Evolutionary conservation across 1,140 invertebrate genomes (phyloP), one percentile per base, ranked within the genome.

Genomic region (Probaryconus sp.): DNA sequence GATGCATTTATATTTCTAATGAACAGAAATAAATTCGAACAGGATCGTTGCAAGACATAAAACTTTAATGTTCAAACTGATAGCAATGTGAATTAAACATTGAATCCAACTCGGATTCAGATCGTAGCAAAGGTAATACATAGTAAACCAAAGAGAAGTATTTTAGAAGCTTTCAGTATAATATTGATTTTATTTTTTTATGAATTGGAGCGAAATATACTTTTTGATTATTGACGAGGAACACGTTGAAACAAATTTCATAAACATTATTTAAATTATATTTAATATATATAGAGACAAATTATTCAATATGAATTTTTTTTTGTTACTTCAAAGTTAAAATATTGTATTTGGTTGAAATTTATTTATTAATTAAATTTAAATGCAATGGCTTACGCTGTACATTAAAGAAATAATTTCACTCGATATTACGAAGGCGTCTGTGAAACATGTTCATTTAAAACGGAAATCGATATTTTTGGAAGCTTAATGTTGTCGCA

Each of bases 31-130:
- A 51, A 60, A 69, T 53, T 69, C 38, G 18, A n/a, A 24, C 24
- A 20, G 14, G 21, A 42, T 17, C 28, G 47, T 31, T 60, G 53
- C 51, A 61, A 70, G 53, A 70, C 48, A 53, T 69, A 69, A 69
- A 69, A 51, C 38, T 69, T 69, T 69, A 60, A 69, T 69, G 38
- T 45, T 30, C 47, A 20, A 53, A 24, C 33, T 55, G 58, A 48
- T 61, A 48, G 38, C 33, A 55, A 63, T 33, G 21, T 45, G 48
- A 45, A 60, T 35, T 31, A 35, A 60, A 53, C 55, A 51, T 53
- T 33, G 38, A 53, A 70, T 69, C 30, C 30, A 47, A 70, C 67
- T 70, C 60, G 51, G 48, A 70, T 63, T 47, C 48, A 55, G 47
- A 53, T 53, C 48, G 37, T 47, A 60, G 37, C 50, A 53, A 53